These are phyloP conservation scores for Megalopta genalis DNA, from an alignment of 1,140 invertebrate genomes.

Conservation along the genomic window DNA sequence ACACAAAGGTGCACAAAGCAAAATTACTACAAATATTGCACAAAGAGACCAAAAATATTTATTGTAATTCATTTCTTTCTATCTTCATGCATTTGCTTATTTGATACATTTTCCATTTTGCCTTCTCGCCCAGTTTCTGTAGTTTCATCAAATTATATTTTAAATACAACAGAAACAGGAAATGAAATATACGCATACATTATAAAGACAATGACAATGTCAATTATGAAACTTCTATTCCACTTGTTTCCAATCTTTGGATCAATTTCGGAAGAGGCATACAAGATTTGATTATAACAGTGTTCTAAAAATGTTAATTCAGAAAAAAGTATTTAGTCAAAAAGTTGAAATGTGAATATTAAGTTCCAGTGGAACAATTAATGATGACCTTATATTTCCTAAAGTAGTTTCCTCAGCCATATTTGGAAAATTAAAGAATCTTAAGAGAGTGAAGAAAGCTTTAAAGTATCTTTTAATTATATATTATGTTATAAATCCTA, in stretches of 20 bases:
- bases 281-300: conserved; percentile 6
- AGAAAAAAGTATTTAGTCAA: not conserved
- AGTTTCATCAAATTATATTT: not conserved
- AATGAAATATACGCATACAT: conserved; percentile 17
- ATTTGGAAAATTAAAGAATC: conserved; percentile 16
- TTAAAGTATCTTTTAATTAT: not conserved
- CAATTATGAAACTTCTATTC: conserved; percentile 6
- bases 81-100: conserved; percentile 12
- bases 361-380: not conserved
- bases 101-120: not conserved
- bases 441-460: not conserved
- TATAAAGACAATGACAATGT: not conserved
- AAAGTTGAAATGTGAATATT: not conserved
- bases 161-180: conserved; percentile 2
- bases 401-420: conserved; percentile 9
- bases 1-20: no score
- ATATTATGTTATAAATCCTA: not conserved
- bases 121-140: not conserved
- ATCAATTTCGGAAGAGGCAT: not conserved
- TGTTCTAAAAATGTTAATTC: not conserved
- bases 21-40: no score
- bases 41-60: no score
- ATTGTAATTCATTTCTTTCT: not conserved
- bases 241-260: not conserved
- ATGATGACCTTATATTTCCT: conserved; percentile 3